These are phyloP conservation scores for Microchrysa polita DNA, from an alignment of 2,888 invertebrate genomes.

Conservation along the genomic window DNA sequence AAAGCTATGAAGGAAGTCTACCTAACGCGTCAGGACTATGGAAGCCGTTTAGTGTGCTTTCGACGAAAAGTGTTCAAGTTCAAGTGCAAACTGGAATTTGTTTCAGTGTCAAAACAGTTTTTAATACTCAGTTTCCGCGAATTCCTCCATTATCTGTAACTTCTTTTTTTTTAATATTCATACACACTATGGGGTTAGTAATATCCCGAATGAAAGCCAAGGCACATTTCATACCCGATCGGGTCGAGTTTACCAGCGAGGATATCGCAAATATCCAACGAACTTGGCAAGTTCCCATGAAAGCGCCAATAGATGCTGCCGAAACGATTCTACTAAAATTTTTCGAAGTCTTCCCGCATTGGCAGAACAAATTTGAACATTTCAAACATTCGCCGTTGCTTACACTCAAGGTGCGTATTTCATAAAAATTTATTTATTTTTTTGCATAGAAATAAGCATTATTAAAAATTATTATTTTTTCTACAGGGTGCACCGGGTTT, in stretches of 20 bases:
- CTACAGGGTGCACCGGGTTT: conserved; percentile 59
- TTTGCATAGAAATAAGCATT: neutral
- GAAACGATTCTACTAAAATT: conserved; percentile 59
- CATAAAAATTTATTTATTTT: neutral
- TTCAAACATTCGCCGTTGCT: conserved; percentile 59
- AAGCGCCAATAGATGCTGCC: conserved; percentile 61
- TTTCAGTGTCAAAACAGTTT: no score
- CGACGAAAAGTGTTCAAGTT: no score
- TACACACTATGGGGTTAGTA: conserved; percentile 13
- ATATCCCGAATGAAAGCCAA: neutral
- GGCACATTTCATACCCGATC: conserved; percentile 40
- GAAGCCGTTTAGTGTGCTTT: no score
- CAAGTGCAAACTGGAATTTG: no score
- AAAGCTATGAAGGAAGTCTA: no score
- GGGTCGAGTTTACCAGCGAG: conserved; percentile 56
- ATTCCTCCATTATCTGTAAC: no score
- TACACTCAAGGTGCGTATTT: conserved; percentile 57
- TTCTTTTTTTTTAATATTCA: no score
- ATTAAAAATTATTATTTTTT: neutral
- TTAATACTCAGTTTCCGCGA: no score
- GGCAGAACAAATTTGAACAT: conserved; percentile 59
- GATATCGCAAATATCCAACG: conserved; percentile 61
- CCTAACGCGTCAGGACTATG: no score
- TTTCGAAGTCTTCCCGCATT: conserved; percentile 62
- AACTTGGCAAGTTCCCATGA: conserved; percentile 62